phyloP scores from a whole-genome alignment of 2,888 invertebrate species.

The Dysmachus trigonus region DNA sequence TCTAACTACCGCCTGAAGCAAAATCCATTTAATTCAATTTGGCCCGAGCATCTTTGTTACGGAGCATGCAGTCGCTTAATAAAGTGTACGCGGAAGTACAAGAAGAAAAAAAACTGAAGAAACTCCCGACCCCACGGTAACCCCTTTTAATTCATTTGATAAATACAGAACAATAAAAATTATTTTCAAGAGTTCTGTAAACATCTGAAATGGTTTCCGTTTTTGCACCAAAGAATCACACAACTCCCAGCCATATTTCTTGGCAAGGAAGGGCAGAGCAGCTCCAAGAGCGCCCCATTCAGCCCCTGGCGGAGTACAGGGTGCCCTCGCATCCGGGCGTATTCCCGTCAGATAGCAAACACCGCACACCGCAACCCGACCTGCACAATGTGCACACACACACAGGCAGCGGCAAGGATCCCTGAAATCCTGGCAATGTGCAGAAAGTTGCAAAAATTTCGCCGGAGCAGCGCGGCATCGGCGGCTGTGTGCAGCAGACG shows the following conservation, averaged over 20 bases:
- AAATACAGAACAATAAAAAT: background rate
- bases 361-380: background rate
- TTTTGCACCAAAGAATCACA: conserved; percentile 26
- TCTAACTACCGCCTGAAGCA: background rate
- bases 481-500: conserved; percentile 55
- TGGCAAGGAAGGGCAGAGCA: conserved; percentile 15
- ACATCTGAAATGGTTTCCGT: conserved; percentile 42
- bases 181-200: conserved; percentile 27
- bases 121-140: background rate
- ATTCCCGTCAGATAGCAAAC: conserved; percentile 15
- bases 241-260: conserved; percentile 8
- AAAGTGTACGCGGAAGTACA: background rate
- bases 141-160: background rate
- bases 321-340: background rate
- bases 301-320: background rate
- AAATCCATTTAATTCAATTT: background rate
- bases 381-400: background rate
- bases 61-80: background rate
- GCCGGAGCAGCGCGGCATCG: background rate
- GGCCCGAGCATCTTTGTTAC: background rate
- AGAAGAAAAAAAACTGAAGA: background rate
- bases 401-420: background rate
- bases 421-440: conserved; percentile 27
- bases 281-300: background rate
- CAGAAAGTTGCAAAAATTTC: conserved; percentile 39